Percentiles rank a stretch among this genome's conserved stretches.
Evolutionary conservation across 2,888 invertebrate species (phyloP).

Genomic region (Lamellibrachia columna): DNA sequence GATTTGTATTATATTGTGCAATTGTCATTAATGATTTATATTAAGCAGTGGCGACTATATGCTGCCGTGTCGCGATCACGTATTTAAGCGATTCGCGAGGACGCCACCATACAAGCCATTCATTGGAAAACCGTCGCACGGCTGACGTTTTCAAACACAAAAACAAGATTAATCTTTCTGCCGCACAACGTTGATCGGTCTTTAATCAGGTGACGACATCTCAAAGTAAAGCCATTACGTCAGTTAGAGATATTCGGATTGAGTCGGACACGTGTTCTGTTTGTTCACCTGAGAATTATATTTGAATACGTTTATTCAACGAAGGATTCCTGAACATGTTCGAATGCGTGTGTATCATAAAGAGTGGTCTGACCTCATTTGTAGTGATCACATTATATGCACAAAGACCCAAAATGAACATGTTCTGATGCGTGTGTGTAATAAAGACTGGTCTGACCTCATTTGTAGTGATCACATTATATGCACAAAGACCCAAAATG

Average conservation of each 20-base stretch:
- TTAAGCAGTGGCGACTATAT: background rate
- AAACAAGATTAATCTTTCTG: background rate
- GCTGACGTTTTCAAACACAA: background rate
- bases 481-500: background rate
- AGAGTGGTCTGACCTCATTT: background rate
- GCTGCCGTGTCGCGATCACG: background rate
- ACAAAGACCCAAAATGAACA: background rate
- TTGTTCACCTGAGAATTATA: background rate
- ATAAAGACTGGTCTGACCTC: too few relatives aligned
- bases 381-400: background rate
- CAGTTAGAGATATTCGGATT: background rate
- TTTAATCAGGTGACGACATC: background rate
- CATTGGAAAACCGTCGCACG: background rate
- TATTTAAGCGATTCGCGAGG: background rate
- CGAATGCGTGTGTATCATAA: background rate
- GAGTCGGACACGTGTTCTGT: background rate
- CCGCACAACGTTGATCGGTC: background rate
- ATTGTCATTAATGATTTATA: background rate
- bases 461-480: background rate
- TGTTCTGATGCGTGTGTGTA: too few relatives aligned
- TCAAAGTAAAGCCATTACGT: conserved; percentile 10
- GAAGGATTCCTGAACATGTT: background rate
- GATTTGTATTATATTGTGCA: background rate
- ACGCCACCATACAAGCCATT: background rate
- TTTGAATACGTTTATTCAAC: background rate